Base-by-base conservation (phyloP, 2,797 vertebrate genomes). In the Malacoraja senta region DNA sequence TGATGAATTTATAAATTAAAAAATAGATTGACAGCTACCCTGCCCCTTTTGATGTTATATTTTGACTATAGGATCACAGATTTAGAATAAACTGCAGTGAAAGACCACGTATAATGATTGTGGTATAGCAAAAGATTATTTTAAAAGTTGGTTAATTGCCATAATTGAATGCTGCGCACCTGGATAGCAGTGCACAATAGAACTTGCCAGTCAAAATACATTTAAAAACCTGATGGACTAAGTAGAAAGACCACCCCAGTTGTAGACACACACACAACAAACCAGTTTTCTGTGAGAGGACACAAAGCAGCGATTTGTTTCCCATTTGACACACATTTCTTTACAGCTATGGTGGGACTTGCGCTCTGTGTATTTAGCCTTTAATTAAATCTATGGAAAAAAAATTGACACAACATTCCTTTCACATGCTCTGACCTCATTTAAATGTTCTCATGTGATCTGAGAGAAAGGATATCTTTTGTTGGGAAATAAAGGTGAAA, bases 341-440 rank as follows among this genome's bases (percentile, higher is more conserved):
- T 32, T 86, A n/a, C 29, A 86, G 53, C 53, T n/a, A 58, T 26
- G 6, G 29, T 86, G 53, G 83, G 61, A 65, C 10, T 63, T 86
- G 83, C n/a, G 83, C 29, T 86, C 32, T 1, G 29, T 29, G 29
- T 65, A 63, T 58, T 63, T 29, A 65, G 61, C 15, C 83, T 86
- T 61, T 65, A 86, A 86, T 86, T 65, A 65, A 86, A 86, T 10
- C 58, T 32, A 65, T 65, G n/a, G 83, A 65, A 86, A 86, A 86
- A 86, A 6, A 86, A 65, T 63, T 86, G 53, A 29, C 61, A 86
- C 83, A 86, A 86, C 83, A 86, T 86, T 86, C 83, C 83, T 17
- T 86, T 86, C 83, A 86, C 61, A 65, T n/a, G n/a, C 83, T 84
- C 81, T 86, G 83, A 86, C 58, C 29, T 86, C 58, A 29, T 86